phyloP scores from a whole-genome alignment of 2,113 vertebrate species.

The Hippopotamus amphibius region DNA sequence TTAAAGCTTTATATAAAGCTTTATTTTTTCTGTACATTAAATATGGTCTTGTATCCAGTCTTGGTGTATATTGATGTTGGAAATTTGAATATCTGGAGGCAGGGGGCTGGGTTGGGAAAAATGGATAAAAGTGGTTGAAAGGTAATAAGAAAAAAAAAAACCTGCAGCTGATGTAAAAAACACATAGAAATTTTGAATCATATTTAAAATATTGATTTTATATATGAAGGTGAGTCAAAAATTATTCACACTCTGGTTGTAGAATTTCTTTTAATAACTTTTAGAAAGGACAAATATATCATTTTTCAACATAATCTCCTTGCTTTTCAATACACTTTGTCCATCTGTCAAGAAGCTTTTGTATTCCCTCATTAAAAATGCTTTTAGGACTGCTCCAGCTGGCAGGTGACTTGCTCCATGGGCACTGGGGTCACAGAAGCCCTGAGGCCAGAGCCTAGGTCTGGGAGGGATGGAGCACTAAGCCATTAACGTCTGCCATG shows the following conservation, averaged over 20 bases:
- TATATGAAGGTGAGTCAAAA: neutral
- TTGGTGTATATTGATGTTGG: neutral
- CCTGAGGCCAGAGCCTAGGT: conserved; percentile 48
- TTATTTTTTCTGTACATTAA: conserved; percentile 40
- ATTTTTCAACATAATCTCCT: too few relatives aligned
- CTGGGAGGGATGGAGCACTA: conserved; percentile 74
- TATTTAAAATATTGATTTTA: neutral
- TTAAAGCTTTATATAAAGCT: neutral
- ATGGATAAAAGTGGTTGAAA: neutral
- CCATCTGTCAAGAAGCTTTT: too few relatives aligned
- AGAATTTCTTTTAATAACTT: too few relatives aligned
- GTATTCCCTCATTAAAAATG: too few relatives aligned
- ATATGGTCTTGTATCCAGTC: neutral
- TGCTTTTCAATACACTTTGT: too few relatives aligned
- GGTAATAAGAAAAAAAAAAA: neutral
- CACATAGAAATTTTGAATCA: neutral
- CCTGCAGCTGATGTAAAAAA: neutral
- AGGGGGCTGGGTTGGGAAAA: neutral
- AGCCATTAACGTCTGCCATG: conserved; percentile 68
- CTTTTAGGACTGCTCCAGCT: neutral
- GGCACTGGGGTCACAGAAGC: conserved; percentile 60
- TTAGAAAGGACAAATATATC: too few relatives aligned
- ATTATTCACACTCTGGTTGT: too few relatives aligned
- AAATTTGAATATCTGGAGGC: neutral
- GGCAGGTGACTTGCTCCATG: conserved; percentile 73